These are phyloP conservation scores for Gymnothorax javanicus DNA, from an alignment of 2,797 vertebrate species.

Conservation along the genomic window DNA sequence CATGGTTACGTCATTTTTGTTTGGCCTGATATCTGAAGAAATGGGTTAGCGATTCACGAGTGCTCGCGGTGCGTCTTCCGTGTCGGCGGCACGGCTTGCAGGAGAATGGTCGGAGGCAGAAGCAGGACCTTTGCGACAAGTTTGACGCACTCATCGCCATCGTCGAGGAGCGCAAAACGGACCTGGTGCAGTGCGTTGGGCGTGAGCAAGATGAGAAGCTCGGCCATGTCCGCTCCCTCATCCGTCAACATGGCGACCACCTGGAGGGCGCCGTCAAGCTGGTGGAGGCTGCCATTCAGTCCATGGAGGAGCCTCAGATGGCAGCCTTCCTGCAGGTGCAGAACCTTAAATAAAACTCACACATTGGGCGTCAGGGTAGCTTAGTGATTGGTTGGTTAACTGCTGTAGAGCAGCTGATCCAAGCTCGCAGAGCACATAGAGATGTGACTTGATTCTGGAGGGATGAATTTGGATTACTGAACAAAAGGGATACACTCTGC, in stretches of 20 bases:
- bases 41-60: not conserved
- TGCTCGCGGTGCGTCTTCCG: not conserved
- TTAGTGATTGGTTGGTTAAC: too few species aligned
- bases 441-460: too few species aligned
- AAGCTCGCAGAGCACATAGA: too few species aligned
- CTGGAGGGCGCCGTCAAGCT: constrained; percentile 81
- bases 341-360: not conserved
- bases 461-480: too few species aligned
- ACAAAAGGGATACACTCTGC: too few species aligned
- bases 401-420: too few species aligned
- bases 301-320: constrained; percentile 89
- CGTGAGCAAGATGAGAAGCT: constrained; percentile 81
- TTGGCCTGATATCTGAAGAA: not conserved
- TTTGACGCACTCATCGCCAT: constrained; percentile 77
- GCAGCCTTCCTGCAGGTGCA: constrained; percentile 82
- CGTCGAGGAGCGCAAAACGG: constrained; percentile 85
- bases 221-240: constrained; percentile 73
- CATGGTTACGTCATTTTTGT: not conserved
- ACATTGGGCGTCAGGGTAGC: not conserved
- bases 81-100: constrained; percentile 47
- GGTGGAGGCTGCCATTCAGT: constrained; percentile 84
- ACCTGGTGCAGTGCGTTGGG: constrained; percentile 77
- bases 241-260: constrained; percentile 77
- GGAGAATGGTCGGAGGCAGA: constrained; percentile 80
- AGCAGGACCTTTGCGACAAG: constrained; percentile 72